Conservation (phyloP, 2,113 vertebrate genomes). For the Rhinopomastus cyanomelas region DNA sequence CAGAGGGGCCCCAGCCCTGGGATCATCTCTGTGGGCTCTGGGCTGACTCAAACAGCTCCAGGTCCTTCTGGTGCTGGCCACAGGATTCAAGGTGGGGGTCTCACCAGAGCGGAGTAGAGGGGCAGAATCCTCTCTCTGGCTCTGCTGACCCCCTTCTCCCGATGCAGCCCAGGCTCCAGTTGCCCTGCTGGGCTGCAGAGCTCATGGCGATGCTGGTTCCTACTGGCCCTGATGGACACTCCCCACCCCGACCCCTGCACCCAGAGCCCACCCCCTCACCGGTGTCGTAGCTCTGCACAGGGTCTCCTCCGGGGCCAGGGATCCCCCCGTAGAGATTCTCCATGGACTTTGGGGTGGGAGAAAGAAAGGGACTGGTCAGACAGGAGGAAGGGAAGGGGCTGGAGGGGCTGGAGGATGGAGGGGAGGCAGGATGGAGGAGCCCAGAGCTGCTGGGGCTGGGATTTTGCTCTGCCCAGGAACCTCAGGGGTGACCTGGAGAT, state of each 20-base stretch:
- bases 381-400: neutral
- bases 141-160: too few relatives aligned
- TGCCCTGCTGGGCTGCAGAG: too few relatives aligned
- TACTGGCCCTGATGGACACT: accelerated
- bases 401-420: neutral
- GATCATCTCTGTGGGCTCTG: too few relatives aligned
- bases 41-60: too few relatives aligned
- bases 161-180: too few relatives aligned
- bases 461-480: neutral
- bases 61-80: too few relatives aligned
- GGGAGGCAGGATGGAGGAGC: neutral
- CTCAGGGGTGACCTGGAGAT: too few relatives aligned
- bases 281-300: constrained; percentile 65
- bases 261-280: constrained; percentile 36
- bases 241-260: neutral
- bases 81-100: too few relatives aligned
- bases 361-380: neutral
- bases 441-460: neutral
- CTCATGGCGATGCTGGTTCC: accelerated
- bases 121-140: too few relatives aligned
- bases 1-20: too few relatives aligned
- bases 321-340: constrained; percentile 84
- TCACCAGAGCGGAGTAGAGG: too few relatives aligned
- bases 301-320: constrained; percentile 70
- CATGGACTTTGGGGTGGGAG: constrained; percentile 77